phyloP scores from a whole-genome alignment of 2,888 invertebrate species.

The Oconnorella tubifera region DNA sequence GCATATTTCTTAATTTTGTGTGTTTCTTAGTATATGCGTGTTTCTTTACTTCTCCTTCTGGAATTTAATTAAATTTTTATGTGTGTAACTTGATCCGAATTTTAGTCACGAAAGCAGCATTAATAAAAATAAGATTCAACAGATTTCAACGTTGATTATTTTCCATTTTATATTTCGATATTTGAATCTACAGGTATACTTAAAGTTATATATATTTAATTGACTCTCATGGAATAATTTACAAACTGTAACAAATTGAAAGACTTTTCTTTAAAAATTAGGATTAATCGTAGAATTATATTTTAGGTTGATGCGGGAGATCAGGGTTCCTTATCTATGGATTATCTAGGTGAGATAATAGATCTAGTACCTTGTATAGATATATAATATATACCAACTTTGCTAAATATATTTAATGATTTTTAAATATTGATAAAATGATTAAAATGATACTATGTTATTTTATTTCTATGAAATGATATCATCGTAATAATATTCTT shows the following conservation, averaged over 20 bases:
- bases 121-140: too few species aligned
- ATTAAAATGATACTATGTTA: neutral
- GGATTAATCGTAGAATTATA: neutral
- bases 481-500: neutral
- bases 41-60: neutral
- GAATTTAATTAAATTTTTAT: conserved; percentile 1
- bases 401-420: neutral
- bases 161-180: too few species aligned
- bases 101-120: neutral
- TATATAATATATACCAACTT: neutral
- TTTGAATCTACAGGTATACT: too few species aligned
- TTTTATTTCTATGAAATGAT: neutral
- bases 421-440: neutral
- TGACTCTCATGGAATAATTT: too few species aligned
- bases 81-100: neutral
- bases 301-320: neutral
- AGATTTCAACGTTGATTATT: too few species aligned
- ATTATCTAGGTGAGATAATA: neutral
- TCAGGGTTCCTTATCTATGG: neutral
- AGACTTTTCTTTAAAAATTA: neutral
- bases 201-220: too few species aligned
- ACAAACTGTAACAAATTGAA: too few species aligned
- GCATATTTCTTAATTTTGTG: neutral
- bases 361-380: neutral
- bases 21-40: neutral